Evolutionary conservation across 2,113 vertebrate species (phyloP).

Genomic region (Phaetusa simplex): DNA sequence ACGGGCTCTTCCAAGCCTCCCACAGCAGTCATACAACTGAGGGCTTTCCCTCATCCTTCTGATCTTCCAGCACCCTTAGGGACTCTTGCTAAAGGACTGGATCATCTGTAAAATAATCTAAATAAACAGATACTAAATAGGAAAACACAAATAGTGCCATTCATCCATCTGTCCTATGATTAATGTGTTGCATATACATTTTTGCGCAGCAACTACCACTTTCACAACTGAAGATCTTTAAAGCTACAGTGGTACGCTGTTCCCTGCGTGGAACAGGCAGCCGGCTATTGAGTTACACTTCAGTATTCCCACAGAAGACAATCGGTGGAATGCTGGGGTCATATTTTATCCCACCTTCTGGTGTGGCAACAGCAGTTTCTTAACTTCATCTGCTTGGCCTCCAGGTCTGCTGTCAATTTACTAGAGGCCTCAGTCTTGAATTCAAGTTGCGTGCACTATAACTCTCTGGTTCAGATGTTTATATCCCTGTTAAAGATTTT

Average conservation of each 20-base stretch:
- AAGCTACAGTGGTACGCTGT: background rate
- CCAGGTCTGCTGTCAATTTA: background rate
- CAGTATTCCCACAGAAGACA: background rate
- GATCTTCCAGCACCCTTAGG: background rate
- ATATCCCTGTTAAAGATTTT: background rate
- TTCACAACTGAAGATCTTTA: background rate
- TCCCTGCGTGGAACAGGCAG: background rate
- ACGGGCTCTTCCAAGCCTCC: background rate
- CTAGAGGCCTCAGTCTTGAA: too few relatives aligned
- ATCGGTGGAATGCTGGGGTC: accelerated
- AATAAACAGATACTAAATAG: background rate
- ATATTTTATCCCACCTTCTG: background rate
- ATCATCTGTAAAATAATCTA: background rate
- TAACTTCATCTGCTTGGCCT: background rate
- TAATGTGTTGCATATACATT: accelerated
- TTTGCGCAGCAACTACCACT: background rate
- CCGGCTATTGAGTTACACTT: background rate
- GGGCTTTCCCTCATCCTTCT: background rate
- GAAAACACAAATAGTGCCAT: background rate
- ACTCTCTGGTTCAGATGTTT: background rate
- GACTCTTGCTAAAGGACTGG: background rate
- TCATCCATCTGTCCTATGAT: background rate
- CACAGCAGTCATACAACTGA: background rate
- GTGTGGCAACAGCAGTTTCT: background rate
- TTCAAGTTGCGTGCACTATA: background rate